phyloP scores from a whole-genome alignment of 1,140 invertebrate species.

The Caenorhabditis remanei region DNA sequence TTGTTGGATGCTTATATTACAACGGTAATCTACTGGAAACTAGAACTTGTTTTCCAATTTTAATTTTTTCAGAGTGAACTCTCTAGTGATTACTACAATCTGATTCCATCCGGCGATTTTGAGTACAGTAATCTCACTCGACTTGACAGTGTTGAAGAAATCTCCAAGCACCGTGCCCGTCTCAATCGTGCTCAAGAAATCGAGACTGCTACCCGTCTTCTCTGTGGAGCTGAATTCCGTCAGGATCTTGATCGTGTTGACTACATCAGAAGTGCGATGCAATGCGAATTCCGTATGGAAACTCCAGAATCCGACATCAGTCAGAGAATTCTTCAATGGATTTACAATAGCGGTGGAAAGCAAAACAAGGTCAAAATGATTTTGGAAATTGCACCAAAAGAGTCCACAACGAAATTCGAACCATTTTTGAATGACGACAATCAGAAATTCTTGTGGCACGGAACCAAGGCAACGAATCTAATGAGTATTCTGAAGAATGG shows the following conservation, averaged over 20 bases:
- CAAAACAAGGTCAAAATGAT: constrained; percentile 45
- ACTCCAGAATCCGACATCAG: constrained; percentile 58
- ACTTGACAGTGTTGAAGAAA: constrained; percentile 71
- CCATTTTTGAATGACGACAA: constrained; percentile 58
- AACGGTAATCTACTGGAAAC: constrained; percentile 13
- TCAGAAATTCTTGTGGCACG: constrained; percentile 67
- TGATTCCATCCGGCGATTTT: constrained; percentile 79
- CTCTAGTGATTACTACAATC: constrained; percentile 80
- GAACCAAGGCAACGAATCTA: constrained; percentile 66
- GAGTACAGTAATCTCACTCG: constrained; percentile 78
- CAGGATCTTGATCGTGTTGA: constrained; percentile 26
- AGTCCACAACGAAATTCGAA: constrained; percentile 47
- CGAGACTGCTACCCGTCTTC: constrained; percentile 49
- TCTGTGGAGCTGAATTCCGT: constrained; percentile 45
- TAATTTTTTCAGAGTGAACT: constrained; percentile 71
- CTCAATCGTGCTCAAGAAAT: constrained; percentile 54
- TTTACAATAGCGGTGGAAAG: constrained; percentile 59
- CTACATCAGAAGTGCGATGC: constrained; percentile 63
- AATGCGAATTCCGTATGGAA: constrained; percentile 59
- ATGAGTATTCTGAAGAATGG: constrained; percentile 66
- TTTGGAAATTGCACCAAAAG: constrained; percentile 56
- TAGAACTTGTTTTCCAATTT: not conserved
- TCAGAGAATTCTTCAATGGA: constrained; percentile 63
- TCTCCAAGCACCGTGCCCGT: not conserved
- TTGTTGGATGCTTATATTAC: constrained; percentile 61